Evolutionary conservation across 2,888 invertebrate genomes (phyloP).

Genomic region (Spatulosminthurus flaviceps): DNA sequence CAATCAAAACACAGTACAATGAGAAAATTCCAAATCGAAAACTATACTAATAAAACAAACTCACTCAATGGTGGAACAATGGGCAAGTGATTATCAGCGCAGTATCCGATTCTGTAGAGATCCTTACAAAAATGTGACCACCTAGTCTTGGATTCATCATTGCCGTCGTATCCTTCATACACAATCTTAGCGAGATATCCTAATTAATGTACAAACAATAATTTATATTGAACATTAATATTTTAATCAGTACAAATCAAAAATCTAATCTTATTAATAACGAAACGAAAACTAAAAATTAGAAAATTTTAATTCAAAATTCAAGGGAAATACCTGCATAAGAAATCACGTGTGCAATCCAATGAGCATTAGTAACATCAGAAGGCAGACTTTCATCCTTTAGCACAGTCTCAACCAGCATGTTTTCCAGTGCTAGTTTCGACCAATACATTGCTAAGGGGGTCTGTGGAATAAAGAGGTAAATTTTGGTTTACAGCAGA

Average conservation of each 20-base stretch:
- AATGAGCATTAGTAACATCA: constrained; percentile 45
- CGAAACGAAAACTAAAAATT: neutral
- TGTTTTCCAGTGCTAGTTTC: constrained; percentile 47
- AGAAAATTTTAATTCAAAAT: neutral
- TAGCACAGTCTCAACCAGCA: constrained; percentile 49
- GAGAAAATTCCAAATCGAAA: too few relatives aligned
- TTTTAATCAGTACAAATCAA: neutral
- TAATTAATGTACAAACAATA: constrained; percentile 16
- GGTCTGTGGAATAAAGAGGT: too few relatives aligned
- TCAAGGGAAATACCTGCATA: constrained; percentile 47
- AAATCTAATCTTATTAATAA: neutral
- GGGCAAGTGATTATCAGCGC: constrained; percentile 38
- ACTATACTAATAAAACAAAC: neutral
- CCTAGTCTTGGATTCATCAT: neutral
- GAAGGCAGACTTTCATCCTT: constrained; percentile 1
- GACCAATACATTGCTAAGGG: constrained; percentile 52
- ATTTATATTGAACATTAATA: neutral
- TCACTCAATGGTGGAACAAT: constrained; percentile 39
- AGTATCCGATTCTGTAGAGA: constrained; percentile 38
- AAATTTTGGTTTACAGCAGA: too few relatives aligned
- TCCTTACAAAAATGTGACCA: constrained; percentile 42
- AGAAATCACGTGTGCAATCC: constrained; percentile 51
- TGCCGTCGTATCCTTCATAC: constrained; percentile 45
- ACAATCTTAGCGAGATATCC: constrained; percentile 52
- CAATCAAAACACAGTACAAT: too few relatives aligned